Base-by-base conservation (phyloP, 2,113 vertebrate genomes). In the Typhlomys cinereus region DNA sequence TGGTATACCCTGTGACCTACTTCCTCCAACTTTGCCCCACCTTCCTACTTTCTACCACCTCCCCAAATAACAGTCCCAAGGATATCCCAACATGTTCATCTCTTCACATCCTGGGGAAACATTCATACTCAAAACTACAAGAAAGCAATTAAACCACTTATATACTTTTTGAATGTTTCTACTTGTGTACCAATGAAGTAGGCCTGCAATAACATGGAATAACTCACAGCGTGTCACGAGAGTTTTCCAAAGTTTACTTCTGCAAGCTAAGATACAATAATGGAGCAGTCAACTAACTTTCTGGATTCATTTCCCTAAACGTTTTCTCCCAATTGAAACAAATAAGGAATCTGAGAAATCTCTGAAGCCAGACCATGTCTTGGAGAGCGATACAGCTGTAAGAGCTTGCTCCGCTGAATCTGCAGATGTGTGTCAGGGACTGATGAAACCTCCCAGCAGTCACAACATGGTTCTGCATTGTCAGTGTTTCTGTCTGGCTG, bases 311-410 rank as follows among this genome's bases (percentile, higher is more conserved):
- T 71, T 66, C 81, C 34, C 64, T 48, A 73, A 44, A 13, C 85
- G 9, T 61, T 71, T 85, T 73, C 31, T 44, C 46, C 59, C 6
- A 54, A 13, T 62, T 57, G 52, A 75, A 90, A 88, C 11, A 85
- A 87, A 23, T 78, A 89, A 52, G 29, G 73, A 92, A 81, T 70
- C 13, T 70, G 52, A 84, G 20, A 62, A 41, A 88, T 79, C 89
- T 82, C 15, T 61, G 87, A 81, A 84, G 39, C 34, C 71, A 78
- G 41, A 83, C 8, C 2, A 75, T 48, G 89, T 80, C 87, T 18
- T 73, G 20, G 34, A 86, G 54, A 89, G 41, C 62, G 75, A 17
- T 94, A 46, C 94, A 93, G 44, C 23, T 70, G 7, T 31, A 95
- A 31, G 15, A 62, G n/a, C 13, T 75, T 88, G 11, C 36, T 64